Evolutionary conservation across 2,888 invertebrate species (phyloP), one percentile per base, ranked within the genome.

Genomic region (Apodemia mormo): DNA sequence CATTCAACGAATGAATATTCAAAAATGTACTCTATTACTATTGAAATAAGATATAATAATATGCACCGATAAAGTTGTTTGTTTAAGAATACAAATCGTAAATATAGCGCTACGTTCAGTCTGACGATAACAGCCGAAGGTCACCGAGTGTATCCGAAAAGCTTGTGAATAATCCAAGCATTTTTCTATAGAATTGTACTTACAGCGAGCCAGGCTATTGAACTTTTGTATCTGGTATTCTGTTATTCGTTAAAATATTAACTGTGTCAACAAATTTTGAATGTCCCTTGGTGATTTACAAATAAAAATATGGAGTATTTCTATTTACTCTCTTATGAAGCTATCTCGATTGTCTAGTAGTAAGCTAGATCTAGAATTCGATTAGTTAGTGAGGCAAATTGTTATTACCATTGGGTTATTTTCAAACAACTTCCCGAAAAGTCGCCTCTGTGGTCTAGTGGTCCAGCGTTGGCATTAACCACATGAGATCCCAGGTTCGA

Each of bases 81-180:
- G 74, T 72, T 73, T 70, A 73, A 73, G 76, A 77, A 76, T 76
- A 78, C 82, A 81, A 81, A 83, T 85, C 84, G 82, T 89, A 87
- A 89, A 88, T 88, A 87, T 81, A 81, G 82, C 83, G 81, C 84
- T 83, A 77, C 81, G 80, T 85, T 87, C 83, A 82, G 81, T 76
- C 78, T 73, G 70, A 80, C 87, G 87, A 86, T 82, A 82, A 85
- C 82, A 79, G 73, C 78, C 89, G 89, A 88, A 87, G 81, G 83
- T 80, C 76, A 73, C 79, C 89, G 89, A 87, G 78, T 71, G 58
- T 76, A 73, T 72, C 81, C 88, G 88, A 86, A 81, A 73, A 73
- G 77, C 76, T 77, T 76, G 58, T 71, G 72, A 77, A 77, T 75
- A 71, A 72, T 75, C 78, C 70, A 67, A 66, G 68, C 68, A 65